Conservation (phyloP, 2,797 vertebrate genomes). For the Florisuga fusca region DNA sequence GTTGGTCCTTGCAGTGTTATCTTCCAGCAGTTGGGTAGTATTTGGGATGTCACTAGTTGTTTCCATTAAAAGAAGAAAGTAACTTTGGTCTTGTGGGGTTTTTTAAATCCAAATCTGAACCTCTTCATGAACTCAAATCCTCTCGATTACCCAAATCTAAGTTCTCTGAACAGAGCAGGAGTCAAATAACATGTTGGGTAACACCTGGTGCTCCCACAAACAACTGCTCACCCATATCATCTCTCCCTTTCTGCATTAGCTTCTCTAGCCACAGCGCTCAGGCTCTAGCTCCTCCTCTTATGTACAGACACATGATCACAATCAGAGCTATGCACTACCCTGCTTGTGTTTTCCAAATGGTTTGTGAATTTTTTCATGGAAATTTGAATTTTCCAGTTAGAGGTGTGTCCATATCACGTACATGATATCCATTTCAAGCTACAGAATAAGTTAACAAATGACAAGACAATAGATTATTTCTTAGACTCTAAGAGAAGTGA, state of each 20-base stretch:
- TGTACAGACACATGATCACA: fast-evolving
- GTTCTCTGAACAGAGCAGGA: background rate
- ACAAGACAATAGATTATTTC: background rate
- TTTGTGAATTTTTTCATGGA: background rate
- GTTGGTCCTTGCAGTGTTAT: background rate
- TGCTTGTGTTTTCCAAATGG: background rate
- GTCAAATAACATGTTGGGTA: background rate
- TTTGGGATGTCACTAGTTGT: background rate
- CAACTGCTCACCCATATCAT: background rate
- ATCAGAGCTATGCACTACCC: background rate
- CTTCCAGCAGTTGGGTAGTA: background rate
- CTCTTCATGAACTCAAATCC: background rate
- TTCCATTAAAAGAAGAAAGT: background rate
- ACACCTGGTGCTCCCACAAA: background rate
- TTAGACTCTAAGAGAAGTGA: background rate
- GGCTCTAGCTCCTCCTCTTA: background rate
- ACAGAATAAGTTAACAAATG: background rate
- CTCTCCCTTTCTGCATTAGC: background rate
- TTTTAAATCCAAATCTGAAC: background rate
- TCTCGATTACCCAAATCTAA: background rate
- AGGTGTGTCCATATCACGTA: background rate
- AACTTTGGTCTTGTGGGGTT: background rate
- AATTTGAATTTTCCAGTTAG: background rate
- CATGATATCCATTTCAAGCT: background rate
- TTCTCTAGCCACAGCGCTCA: too few relatives aligned